Base-by-base conservation (phyloP, 2,888 invertebrate genomes). In the Orchestes rusci region DNA sequence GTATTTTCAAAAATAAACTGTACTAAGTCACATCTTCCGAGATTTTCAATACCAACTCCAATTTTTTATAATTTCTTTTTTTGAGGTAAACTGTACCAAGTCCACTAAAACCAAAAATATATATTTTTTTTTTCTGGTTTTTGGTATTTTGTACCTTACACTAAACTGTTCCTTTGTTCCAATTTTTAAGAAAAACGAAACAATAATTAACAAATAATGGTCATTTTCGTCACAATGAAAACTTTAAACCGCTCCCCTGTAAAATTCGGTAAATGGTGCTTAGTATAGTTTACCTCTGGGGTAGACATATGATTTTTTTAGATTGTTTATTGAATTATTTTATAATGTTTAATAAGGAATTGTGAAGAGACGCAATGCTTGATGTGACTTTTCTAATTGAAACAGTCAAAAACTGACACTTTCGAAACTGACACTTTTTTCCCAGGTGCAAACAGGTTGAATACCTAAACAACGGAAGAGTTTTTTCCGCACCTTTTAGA, bases 261-360 rank as follows among this genome's bases (percentile, higher is more conserved):
- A 31, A 31, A 31, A 31, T 31, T 31, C 7, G 8, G 12, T 31
- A 15, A 15, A 33, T 33, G 33, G 13, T 13, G 16, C 33, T 33
- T 33, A 33, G 33, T 33, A 33, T 16, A 33, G 33, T 33, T 33
- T 12, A 33, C 33, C 33, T 33, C 33, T 33, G 33, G 10, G 33
- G 13, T 33, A 33, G n/a, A n/a, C n/a, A n/a, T n/a, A n/a, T n/a
- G n/a, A n/a, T n/a, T n/a, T n/a, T n/a, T n/a, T n/a, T n/a, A n/a
- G n/a, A n/a, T n/a, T n/a, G n/a, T n/a, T n/a, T n/a, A n/a, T n/a
- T n/a, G n/a, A n/a, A n/a, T n/a, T n/a, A n/a, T n/a, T n/a, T n/a
- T n/a, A n/a, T n/a, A n/a, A n/a, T n/a, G n/a, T n/a, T n/a, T n/a
- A n/a, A n/a, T n/a, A n/a, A n/a, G n/a, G n/a, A n/a, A n/a, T n/a